Base-by-base conservation (phyloP, 2,113 vertebrate genomes). In the Oceanodroma tethys region DNA sequence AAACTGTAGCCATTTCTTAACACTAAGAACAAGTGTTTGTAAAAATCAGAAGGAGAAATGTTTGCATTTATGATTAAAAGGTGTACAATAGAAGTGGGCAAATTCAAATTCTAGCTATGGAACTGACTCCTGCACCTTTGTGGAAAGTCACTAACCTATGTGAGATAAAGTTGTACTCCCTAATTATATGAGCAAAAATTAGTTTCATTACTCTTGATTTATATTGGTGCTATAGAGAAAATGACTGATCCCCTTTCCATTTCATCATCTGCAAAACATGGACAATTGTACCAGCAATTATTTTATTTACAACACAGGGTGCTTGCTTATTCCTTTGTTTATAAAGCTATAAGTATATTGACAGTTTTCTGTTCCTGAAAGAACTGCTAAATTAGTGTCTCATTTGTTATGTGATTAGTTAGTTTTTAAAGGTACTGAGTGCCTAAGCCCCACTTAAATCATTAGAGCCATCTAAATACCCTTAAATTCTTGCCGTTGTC, bases 351-450 rank as follows among this genome's bases (percentile, higher is more conserved):
- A 52, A 87, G 66, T 76, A 56, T 48, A 95, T 29, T 75, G 60
- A 78, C 47, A 67, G 9, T 22, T 58, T 85, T 72, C 67, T 74
- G 38, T 58, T 94, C 84, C 88, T 53, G 43, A 82, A 34, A 80
- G 74, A 80, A 74, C 26, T 80, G 80, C 38, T 79, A 82, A 91
- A 87, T 92, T 91, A 83, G 43, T 42, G 48, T 55, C 48, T 89
- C 40, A 65, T 91, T 94, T 93, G 67, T 90, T 93, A 63, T 30
- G 68, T 79, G 56, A 95, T 90, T 88, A 95, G 56, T 58, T 91
- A 55, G 43, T 50, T 96, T 95, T 88, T 40, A 76, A 85, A 82
- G 52, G 26, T 66, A 66, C 42, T 45, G 23, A 85, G 34, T n/a
- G 38, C 27, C 56, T 72, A 80, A 75, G 18, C 85, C 62, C 52